A percentile compares a stretch with the other conserved stretches of the same genome.
phyloP scores from a whole-genome alignment of 2,888 invertebrate species.

The Spodoptera littoralis region DNA sequence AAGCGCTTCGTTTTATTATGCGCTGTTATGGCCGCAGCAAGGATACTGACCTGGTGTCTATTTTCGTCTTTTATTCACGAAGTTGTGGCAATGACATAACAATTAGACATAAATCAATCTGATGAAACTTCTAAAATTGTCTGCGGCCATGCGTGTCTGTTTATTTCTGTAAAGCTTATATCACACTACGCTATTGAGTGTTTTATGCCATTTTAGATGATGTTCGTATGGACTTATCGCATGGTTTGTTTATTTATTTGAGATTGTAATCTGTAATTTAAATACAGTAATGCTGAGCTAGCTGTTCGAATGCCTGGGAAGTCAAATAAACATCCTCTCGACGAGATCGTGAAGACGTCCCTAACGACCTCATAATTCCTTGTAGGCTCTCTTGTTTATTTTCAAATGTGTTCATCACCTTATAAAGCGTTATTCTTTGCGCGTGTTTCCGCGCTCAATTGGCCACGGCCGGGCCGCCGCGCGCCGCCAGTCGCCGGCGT shows the following conservation, averaged over 20 bases:
- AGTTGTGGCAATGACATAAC: constrained; percentile 49
- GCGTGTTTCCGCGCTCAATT: constrained; percentile 47
- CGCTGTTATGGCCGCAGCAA: constrained; percentile 26
- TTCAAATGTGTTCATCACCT: constrained; percentile 53
- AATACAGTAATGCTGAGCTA: constrained; percentile 16
- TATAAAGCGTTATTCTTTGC: constrained; percentile 55
- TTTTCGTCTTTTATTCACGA: constrained; percentile 31
- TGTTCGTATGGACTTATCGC: not conserved
- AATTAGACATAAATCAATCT: constrained; percentile 48
- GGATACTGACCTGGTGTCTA: constrained; percentile 26
- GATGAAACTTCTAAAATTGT: constrained; percentile 37
- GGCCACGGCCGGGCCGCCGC: constrained; percentile 28
- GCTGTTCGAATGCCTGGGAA: constrained; percentile 35
- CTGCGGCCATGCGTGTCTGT: constrained; percentile 24
- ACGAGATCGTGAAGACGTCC: constrained; percentile 38
- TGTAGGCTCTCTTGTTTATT: constrained; percentile 51
- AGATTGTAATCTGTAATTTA: constrained; percentile 2
- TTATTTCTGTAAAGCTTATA: constrained; percentile 28
- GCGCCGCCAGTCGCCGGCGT: constrained; percentile 43
- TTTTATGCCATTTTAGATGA: constrained; percentile 14
- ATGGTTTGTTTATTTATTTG: constrained; percentile 11
- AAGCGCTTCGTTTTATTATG: constrained; percentile 43
- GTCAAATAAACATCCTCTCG: constrained; percentile 37
- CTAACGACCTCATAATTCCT: constrained; percentile 55
- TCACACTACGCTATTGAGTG: constrained; percentile 12